Conservation (phyloP, 2,113 vertebrate genomes). For the Takifugu flavidus region DNA sequence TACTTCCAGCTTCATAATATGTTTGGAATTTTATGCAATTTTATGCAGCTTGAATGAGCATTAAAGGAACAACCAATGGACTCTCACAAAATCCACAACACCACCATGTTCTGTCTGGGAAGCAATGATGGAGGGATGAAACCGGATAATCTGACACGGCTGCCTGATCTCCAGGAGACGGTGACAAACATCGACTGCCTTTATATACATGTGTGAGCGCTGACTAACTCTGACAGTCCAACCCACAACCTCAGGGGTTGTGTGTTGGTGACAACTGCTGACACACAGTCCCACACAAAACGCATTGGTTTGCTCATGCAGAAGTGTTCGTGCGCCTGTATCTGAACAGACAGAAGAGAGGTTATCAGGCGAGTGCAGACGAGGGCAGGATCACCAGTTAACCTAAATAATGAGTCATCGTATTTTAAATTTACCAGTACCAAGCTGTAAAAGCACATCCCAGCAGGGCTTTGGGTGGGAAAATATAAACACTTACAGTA, state of each 20-base stretch:
- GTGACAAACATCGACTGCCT: constrained; percentile 49
- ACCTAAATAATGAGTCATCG: neutral
- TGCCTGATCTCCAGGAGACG: constrained; percentile 44
- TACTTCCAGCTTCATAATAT: no score
- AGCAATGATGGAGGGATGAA: constrained; percentile 39
- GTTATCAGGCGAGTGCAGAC: constrained; percentile 10
- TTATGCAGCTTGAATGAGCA: no score
- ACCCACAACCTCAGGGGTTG: constrained; percentile 41
- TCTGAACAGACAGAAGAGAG: constrained; percentile 14
- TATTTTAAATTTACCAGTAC: no score
- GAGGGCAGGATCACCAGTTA: constrained; percentile 1
- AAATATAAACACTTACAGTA: no score
- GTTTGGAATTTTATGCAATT: no score
- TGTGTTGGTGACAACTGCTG: constrained; percentile 50
- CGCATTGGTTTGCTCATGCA: constrained; percentile 24
- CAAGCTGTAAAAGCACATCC: no score
- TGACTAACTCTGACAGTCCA: constrained; percentile 60
- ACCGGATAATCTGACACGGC: constrained; percentile 28
- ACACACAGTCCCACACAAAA: constrained; percentile 37
- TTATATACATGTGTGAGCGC: constrained; percentile 22
- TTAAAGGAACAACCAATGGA: neutral
- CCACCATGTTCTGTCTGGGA: constrained; percentile 23
- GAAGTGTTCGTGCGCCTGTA: constrained; percentile 7
- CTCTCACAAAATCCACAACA: constrained; percentile 6
- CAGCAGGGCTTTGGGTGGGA: no score